Percentiles rank a stretch among this genome's conserved stretches.
These are phyloP conservation scores for Spialia ferax DNA, from an alignment of 2,888 invertebrate species.

Conservation along the genomic window DNA sequence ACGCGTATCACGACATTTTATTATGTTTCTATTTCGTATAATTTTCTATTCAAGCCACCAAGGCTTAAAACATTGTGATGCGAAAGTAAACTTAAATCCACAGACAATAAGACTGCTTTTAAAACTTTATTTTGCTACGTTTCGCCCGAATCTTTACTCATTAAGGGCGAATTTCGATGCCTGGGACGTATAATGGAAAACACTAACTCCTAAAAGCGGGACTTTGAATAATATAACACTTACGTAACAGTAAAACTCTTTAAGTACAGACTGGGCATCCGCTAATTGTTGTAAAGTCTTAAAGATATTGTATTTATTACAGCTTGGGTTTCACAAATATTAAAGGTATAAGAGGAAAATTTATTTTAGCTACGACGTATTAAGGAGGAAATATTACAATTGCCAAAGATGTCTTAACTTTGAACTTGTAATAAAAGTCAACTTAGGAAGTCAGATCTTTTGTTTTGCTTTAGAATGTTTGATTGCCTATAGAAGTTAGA, in stretches of 20 bases:
- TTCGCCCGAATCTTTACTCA: conserved; percentile 22
- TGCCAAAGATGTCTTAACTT: too few relatives aligned
- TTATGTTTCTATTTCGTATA: conserved; percentile 27
- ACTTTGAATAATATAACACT: conserved; percentile 41
- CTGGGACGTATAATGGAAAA: conserved; percentile 43
- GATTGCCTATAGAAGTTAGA: too few relatives aligned
- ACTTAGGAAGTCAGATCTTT: too few relatives aligned
- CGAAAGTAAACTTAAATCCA: background rate
- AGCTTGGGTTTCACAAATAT: background rate
- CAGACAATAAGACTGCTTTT: conserved; percentile 9
- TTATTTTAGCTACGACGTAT: too few relatives aligned
- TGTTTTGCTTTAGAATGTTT: too few relatives aligned
- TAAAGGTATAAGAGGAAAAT: too few relatives aligned
- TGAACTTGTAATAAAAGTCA: too few relatives aligned
- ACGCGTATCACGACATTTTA: conserved; percentile 22
- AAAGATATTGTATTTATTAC: conserved; percentile 12
- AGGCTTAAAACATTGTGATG: background rate
- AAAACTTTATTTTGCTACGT: background rate
- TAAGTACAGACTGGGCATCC: conserved; percentile 44
- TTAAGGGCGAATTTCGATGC: conserved; percentile 35
- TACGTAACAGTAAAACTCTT: conserved; percentile 48
- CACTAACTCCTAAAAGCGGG: conserved; percentile 41
- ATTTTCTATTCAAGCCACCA: conserved; percentile 24
- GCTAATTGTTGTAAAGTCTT: conserved; percentile 44
- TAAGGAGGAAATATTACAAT: too few relatives aligned